These are phyloP conservation scores for Galeruca laticollis DNA, from an alignment of 2,888 invertebrate genomes.

Conservation along the genomic window DNA sequence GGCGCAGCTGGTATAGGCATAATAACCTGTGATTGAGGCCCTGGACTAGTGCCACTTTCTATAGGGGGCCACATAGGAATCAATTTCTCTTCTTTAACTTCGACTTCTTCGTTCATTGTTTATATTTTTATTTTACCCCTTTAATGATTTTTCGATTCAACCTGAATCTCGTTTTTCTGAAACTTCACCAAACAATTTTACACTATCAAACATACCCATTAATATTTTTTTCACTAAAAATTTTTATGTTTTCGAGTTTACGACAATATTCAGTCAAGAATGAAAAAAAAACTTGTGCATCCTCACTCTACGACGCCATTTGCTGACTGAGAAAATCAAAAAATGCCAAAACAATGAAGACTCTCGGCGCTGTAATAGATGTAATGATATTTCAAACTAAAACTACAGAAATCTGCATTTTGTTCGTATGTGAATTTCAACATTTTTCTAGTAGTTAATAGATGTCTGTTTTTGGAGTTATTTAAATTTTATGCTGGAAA, in stretches of 20 bases:
- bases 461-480: background rate
- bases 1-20: slow-evolving; percentile 74
- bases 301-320: slow-evolving; percentile 66
- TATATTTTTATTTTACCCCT: slow-evolving; percentile 49
- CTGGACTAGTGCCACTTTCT: slow-evolving; percentile 58
- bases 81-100: slow-evolving; percentile 61
- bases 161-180: slow-evolving; percentile 39
- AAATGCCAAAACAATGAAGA: slow-evolving; percentile 54
- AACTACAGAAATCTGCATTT: slow-evolving; percentile 12
- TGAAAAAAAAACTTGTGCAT: slow-evolving; percentile 64
- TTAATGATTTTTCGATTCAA: slow-evolving; percentile 48
- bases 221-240: slow-evolving; percentile 33
- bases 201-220: slow-evolving; percentile 36
- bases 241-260: slow-evolving; percentile 47
- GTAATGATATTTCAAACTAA: slow-evolving; percentile 45
- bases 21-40: slow-evolving; percentile 60
- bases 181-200: slow-evolving; percentile 35
- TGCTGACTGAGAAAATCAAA: slow-evolving; percentile 63
- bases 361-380: slow-evolving; percentile 39
- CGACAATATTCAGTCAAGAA: slow-evolving; percentile 64
- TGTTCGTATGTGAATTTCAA: background rate
- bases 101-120: slow-evolving; percentile 66
- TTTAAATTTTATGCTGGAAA: too few species aligned
- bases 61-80: slow-evolving; percentile 60
- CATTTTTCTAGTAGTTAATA: slow-evolving; percentile 1